phyloP scores from a whole-genome alignment of 2,797 vertebrate genomes.

The Spinus olivaceus region DNA sequence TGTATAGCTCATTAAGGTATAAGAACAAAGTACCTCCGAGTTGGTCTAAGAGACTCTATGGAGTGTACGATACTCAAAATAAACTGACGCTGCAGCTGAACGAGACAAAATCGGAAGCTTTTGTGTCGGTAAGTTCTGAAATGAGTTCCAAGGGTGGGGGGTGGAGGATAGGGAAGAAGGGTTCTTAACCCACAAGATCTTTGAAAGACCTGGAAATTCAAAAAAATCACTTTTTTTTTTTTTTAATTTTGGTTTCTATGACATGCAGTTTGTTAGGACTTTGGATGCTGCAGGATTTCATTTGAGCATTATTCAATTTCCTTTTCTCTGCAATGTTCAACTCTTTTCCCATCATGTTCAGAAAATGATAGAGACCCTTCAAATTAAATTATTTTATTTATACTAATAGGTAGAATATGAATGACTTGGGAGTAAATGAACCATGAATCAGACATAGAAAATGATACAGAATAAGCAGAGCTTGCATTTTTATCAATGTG shows the following conservation, averaged over 20 bases:
- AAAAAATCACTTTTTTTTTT: not conserved
- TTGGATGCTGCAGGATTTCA: not conserved
- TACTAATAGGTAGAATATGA: not conserved
- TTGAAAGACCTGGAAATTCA: not conserved
- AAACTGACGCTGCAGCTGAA: constrained; percentile 82
- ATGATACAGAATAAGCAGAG: not conserved
- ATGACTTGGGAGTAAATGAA: not conserved
- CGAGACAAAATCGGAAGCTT: constrained; percentile 83
- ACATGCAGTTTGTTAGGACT: not conserved
- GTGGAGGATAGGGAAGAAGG: not conserved
- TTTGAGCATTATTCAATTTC: not conserved
- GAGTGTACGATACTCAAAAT: constrained; percentile 83
- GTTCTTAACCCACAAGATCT: not conserved
- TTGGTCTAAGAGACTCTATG: constrained; percentile 93
- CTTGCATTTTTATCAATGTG: not conserved
- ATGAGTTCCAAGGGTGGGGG: not conserved
- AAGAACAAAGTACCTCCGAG: constrained; percentile 77
- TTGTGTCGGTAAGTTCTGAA: constrained; percentile 86
- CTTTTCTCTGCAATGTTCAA: not conserved
- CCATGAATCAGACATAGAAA: not conserved
- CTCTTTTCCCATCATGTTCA: not conserved
- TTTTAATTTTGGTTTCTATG: not conserved
- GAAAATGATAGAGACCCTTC: not conserved
- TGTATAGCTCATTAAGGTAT: constrained; percentile 79
- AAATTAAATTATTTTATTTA: not conserved